Conservation (phyloP, 2,888 invertebrate species). For the Xylocampa areola region DNA sequence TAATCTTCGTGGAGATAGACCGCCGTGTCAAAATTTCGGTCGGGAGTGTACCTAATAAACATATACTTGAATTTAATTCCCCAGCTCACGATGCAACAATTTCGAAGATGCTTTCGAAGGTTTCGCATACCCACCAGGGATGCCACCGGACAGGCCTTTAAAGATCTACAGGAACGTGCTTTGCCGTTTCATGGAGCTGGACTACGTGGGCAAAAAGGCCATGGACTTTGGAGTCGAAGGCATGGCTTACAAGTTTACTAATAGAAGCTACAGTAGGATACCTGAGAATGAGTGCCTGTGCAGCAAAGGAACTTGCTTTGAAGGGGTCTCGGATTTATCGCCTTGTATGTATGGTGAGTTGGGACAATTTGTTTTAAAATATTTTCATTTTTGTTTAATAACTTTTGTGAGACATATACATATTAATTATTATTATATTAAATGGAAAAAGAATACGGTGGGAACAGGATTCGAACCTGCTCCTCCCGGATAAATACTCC, state of each 20-base stretch:
- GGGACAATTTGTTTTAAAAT: neutral
- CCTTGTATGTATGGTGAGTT: slow-evolving; percentile 93
- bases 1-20: too few relatives aligned
- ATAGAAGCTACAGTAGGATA: slow-evolving; percentile 90
- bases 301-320: slow-evolving; percentile 80
- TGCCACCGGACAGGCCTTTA: slow-evolving; percentile 87
- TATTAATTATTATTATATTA: too few relatives aligned
- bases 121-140: slow-evolving; percentile 91
- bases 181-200: slow-evolving; percentile 91
- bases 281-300: slow-evolving; percentile 92
- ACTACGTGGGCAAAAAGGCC: slow-evolving; percentile 62
- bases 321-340: slow-evolving; percentile 92
- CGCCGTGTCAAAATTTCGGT: too few relatives aligned
- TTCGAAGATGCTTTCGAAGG: slow-evolving; percentile 93
- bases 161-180: slow-evolving; percentile 93
- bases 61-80: too few relatives aligned
- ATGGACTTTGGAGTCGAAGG: slow-evolving; percentile 88
- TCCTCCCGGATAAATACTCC: too few relatives aligned
- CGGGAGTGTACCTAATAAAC: too few relatives aligned
- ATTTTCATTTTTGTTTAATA: too few relatives aligned
- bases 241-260: slow-evolving; percentile 90
- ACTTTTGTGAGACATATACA: too few relatives aligned
- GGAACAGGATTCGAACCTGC: too few relatives aligned
- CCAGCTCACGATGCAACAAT: slow-evolving; percentile 91
- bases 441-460: too few relatives aligned